Evolutionary conservation across 2,797 vertebrate genomes (phyloP), one percentile per base, ranked within the genome.

Genomic region (Florisuga fusca): DNA sequence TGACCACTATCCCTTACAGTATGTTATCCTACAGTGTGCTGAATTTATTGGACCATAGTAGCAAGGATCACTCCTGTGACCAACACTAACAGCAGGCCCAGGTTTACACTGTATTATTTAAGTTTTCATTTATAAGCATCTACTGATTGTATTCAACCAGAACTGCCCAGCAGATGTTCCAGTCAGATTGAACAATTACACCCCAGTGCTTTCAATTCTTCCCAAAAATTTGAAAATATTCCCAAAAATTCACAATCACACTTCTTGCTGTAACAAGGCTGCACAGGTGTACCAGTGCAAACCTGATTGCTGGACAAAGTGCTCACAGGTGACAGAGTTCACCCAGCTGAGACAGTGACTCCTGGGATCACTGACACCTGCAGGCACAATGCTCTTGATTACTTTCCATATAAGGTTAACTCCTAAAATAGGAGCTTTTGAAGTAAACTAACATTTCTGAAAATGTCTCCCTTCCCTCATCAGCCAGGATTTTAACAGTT

Each of bases 101-200:
- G 7, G 31, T 25, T 91, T 69, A 50, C 38, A 53, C 6, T 62
- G 7, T 43, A 66, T 41, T 73, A 81, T 34, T 76, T 62, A 88
- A 5, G 3, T 67, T 82, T 61, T 76, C 67, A 76, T 71, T 87
- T 81, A 88, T 81, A 61, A 89, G 29, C 48, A 66, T 53, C 66
- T 81, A 83, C 55, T 46, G 29, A 22, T 19, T 57, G 27, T 34
- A 81, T 84, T 79, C 74, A 73, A 84, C 21, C 48, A 67, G 67
- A 94, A 88, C n/a, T 89, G 45, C 48, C 48, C 63, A 73, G 62
- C 74, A 94, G 90, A 71, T 92, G 77, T 53, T 94, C 71, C 36
- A 87, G 80, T 50, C 74, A 82, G 88, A 91, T 69, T 79, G 77
- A 82, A 90, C 79, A 94, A 91, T 41, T 74, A 84, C 1, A 13